Base-by-base conservation (phyloP, 2,113 vertebrate species). In the Psittacus erithacus region DNA sequence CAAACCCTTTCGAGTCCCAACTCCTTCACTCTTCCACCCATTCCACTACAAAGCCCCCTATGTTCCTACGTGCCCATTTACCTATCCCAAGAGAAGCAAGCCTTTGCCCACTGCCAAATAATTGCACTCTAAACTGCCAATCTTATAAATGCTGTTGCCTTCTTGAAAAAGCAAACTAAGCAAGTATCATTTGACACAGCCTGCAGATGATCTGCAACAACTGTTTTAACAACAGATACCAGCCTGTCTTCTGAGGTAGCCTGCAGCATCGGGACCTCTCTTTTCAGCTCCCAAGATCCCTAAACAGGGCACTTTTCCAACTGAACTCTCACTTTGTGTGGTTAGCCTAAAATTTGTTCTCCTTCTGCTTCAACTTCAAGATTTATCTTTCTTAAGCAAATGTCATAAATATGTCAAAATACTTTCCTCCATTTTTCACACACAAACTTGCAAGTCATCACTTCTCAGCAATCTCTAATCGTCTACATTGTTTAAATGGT, bases 41-140 rank as follows among this genome's bases (percentile, higher is more conserved):
- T 50, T 63, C 78, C 46, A 75, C 29, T 35, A 2, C 2, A 27
- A 80, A 85, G 43, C 4, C 43, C 22, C 13, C 49, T 68, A 7
- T 1, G 0, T 20, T 29, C 52, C 18, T 39, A 22, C 2, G 5
- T 11, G 33, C 33, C 75, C 11, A 0, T n/a, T 67, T 17, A 82
- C 24, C 22, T 17, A 31, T 1, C 8, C 15, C 44, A 55, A 39
- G 47, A 47, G 29, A 78, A 82, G 33, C 1, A 3, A 87, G 84
- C 27, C 52, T 83, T 75, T 49, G 14, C 35, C 71, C 15, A 25
- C 27, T 52, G 43, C 46, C 17, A 70, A 91, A 80, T 43, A 77
- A 71, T 3, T 38, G 14, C 67, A 70, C 68, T 55, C 44, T 64
- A 13, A 86, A 78, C 35, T 39, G 43, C 10, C 86, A 78, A 31